Conservation (phyloP, 2,113 vertebrate genomes). For the Pterocles gutturalis region DNA sequence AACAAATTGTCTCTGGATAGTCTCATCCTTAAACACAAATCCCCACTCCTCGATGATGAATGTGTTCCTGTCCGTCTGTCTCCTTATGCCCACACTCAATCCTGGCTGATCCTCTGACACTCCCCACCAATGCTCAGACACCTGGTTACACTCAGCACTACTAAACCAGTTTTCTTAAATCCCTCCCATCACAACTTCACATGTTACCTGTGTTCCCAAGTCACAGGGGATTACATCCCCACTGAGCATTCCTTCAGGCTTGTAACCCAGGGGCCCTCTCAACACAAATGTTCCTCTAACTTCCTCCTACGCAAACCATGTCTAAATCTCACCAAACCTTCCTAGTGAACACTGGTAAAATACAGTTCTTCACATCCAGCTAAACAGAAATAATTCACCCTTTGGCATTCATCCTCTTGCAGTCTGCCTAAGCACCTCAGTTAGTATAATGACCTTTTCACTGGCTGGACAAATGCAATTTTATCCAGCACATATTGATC, state of each 20-base stretch:
- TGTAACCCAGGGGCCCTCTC: background rate
- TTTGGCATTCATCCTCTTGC: background rate
- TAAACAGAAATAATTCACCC: background rate
- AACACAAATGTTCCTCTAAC: background rate
- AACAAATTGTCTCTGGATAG: background rate
- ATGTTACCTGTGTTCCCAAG: background rate
- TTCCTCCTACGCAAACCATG: background rate
- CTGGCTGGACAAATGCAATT: background rate
- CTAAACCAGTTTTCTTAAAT: background rate
- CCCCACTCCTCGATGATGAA: background rate
- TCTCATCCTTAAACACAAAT: background rate
- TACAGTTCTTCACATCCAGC: background rate
- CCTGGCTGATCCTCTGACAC: background rate
- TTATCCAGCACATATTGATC: background rate
- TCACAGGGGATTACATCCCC: background rate
- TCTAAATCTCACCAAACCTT: background rate
- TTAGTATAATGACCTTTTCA: background rate
- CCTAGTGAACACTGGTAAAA: background rate
- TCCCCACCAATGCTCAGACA: background rate
- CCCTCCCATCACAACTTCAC: background rate
- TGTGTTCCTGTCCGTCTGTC: background rate
- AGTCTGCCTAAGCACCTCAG: background rate
- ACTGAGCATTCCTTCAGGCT: background rate
- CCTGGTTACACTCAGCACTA: background rate
- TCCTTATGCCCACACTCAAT: background rate